Conservation (phyloP, 2,797 vertebrate species). For the Onychomys torridus region DNA sequence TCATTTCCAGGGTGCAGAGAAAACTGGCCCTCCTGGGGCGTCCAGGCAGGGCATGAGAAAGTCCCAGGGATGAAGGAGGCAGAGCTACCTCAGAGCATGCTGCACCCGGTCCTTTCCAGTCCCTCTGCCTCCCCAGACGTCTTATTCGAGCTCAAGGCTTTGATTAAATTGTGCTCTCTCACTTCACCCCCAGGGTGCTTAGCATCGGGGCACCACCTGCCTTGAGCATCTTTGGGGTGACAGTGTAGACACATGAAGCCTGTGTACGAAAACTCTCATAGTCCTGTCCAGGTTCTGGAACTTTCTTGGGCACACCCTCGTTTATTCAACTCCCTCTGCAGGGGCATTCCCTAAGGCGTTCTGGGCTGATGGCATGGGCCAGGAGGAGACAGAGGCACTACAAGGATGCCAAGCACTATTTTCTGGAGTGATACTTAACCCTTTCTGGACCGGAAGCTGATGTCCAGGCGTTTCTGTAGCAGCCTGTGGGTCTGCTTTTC, state of each 20-base stretch:
- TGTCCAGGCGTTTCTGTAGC: constrained; percentile 42
- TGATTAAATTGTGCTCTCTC: background rate
- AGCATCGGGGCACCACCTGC: background rate
- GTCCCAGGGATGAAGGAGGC: background rate
- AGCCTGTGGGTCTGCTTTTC: constrained; percentile 51
- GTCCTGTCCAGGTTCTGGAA: background rate
- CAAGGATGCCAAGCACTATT: constrained; percentile 50
- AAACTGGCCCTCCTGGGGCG: background rate
- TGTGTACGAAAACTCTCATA: background rate
- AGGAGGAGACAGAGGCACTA: background rate
- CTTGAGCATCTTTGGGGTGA: background rate
- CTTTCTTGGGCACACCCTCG: background rate
- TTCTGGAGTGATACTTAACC: constrained; percentile 79
- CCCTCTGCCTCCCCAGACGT: background rate
- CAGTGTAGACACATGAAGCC: background rate
- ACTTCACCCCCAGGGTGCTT: background rate
- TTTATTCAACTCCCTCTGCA: background rate
- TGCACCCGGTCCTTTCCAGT: too few species aligned
- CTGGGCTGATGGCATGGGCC: background rate
- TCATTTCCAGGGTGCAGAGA: background rate
- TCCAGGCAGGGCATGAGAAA: background rate
- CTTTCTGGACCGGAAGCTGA: constrained; percentile 49
- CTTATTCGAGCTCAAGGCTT: background rate
- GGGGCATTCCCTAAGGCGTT: background rate
- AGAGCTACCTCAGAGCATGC: background rate